These are phyloP conservation scores for Aythya fuligula DNA, from an alignment of 2,797 vertebrate species.

Conservation along the genomic window DNA sequence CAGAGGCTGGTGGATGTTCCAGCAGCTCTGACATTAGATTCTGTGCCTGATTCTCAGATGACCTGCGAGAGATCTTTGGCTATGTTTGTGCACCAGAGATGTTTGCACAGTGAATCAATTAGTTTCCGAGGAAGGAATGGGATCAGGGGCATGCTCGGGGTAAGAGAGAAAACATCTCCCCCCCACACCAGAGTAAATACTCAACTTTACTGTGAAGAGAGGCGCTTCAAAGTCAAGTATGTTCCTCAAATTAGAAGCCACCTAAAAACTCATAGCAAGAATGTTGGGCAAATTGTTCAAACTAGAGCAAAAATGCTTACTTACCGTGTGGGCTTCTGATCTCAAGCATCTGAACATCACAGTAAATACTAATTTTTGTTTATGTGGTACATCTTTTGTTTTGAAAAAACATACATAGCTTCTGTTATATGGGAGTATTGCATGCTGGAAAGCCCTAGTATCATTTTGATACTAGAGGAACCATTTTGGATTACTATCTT, in stretches of 20 bases:
- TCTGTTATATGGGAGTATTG: background rate
- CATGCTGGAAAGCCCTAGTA: background rate
- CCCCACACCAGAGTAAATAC: background rate
- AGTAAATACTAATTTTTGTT: background rate
- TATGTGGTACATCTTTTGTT: background rate
- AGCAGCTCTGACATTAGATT: background rate
- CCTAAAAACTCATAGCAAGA: background rate
- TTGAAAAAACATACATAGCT: background rate
- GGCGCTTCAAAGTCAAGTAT: background rate
- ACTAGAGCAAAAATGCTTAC: too few relatives aligned
- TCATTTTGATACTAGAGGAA: too few relatives aligned
- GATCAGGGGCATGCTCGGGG: background rate
- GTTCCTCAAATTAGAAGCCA: background rate
- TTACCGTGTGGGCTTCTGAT: background rate
- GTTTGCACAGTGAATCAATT: conserved; percentile 26
- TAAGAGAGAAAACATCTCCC: background rate
- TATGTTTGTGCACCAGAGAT: conserved; percentile 15
- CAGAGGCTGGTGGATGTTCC: background rate
- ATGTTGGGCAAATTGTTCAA: background rate
- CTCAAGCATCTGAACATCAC: background rate
- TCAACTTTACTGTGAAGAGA: background rate
- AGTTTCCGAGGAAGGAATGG: background rate
- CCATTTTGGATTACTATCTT: background rate
- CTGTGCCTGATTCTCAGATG: background rate
- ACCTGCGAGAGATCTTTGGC: background rate